Evolutionary conservation across 2,888 invertebrate species (phyloP).

Genomic region (Melanchra persicariae): DNA sequence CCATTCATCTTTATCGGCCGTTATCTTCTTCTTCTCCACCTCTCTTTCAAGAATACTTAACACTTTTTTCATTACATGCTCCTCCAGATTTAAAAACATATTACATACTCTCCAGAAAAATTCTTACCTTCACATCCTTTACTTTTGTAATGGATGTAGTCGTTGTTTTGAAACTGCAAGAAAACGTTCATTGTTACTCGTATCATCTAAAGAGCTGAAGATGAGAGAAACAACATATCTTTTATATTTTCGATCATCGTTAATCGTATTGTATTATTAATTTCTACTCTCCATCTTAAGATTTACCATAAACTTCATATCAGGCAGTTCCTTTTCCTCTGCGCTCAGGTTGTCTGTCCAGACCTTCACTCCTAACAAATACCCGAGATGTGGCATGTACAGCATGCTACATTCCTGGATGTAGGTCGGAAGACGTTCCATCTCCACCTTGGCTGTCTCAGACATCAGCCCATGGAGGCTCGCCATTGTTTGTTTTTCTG

Average conservation of each 20-base stretch:
- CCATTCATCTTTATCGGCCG: neutral
- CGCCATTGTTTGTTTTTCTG: constrained; percentile 91
- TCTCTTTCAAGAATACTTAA: too few species aligned
- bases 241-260: too few species aligned
- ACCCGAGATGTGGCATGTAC: constrained; percentile 94
- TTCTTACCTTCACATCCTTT: constrained; percentile 91
- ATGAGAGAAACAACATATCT: too few species aligned
- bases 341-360: constrained; percentile 91
- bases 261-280: neutral
- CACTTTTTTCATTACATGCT: neutral
- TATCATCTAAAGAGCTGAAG: neutral
- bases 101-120: too few species aligned
- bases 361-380: constrained; percentile 94
- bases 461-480: constrained; percentile 94
- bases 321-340: constrained; percentile 91
- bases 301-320: constrained; percentile 93
- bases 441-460: constrained; percentile 93
- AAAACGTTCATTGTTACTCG: neutral
- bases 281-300: constrained; percentile 14
- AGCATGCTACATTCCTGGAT: constrained; percentile 93
- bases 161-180: constrained; percentile 91
- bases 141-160: constrained; percentile 93
- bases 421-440: constrained; percentile 92
- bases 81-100: neutral
- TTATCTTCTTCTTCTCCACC: neutral